Conservation (phyloP, 2,113 vertebrate genomes). For the Brachyhypopomus gauderio region DNA sequence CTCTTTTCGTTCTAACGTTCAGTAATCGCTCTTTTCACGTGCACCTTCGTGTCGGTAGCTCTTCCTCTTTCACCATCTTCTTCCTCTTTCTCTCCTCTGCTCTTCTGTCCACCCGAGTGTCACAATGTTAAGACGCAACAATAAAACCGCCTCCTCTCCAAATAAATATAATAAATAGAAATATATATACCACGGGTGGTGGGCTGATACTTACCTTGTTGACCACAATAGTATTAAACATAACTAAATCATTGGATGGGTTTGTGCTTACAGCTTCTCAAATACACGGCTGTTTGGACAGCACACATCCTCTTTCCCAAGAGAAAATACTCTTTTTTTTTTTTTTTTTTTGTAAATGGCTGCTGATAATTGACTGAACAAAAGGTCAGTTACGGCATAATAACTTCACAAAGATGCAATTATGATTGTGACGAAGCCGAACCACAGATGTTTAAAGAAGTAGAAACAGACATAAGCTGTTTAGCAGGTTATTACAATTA, state of each 20-base stretch:
- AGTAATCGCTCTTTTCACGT: no score
- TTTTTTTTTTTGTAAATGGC: conserved; percentile 58
- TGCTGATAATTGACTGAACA: conserved; percentile 59
- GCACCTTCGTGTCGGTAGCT: no score
- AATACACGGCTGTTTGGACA: conserved; percentile 2
- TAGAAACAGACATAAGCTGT: conserved; percentile 32
- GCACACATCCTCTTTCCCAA: neutral
- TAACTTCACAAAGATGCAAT: conserved; percentile 61
- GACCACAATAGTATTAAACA: no score
- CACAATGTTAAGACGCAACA: no score
- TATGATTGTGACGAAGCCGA: conserved; percentile 37
- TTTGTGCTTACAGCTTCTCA: neutral
- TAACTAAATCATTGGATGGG: conserved; percentile 11
- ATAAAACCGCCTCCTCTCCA: no score
- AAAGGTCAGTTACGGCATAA: conserved; percentile 60
- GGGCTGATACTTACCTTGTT: no score
- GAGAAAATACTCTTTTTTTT: conserved; percentile 26
- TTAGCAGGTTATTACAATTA: conserved; percentile 38
- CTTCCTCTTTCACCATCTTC: no score
- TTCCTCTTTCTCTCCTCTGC: no score
- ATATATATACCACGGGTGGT: no score
- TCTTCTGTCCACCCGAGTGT: no score
- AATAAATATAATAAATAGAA: no score
- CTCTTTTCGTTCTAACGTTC: no score
- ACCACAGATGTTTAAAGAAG: neutral